A percentile compares a stretch with the other conserved stretches of the same genome.
phyloP scores from a whole-genome alignment of 2,797 vertebrate species.

The Gymnothorax reevesii region DNA sequence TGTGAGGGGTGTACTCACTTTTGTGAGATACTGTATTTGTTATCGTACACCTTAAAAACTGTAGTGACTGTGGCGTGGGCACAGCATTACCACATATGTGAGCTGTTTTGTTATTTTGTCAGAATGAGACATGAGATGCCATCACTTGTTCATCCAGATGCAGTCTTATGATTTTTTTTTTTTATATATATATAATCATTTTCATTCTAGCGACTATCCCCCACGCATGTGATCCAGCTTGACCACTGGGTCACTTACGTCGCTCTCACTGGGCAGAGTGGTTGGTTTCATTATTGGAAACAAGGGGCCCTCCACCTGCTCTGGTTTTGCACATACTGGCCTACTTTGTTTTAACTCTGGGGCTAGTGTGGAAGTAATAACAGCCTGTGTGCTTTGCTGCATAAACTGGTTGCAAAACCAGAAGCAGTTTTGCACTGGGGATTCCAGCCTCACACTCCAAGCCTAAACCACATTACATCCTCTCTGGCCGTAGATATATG shows the following conservation, averaged over 20 bases:
- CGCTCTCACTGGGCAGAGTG: not conserved
- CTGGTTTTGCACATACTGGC: not conserved
- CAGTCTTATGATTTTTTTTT: not conserved
- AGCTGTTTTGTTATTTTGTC: not conserved
- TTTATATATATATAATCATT: not conserved
- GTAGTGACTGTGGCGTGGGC: not conserved
- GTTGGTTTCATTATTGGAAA: not conserved
- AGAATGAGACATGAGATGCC: not conserved
- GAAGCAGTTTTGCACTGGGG: not conserved
- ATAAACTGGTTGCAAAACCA: not conserved
- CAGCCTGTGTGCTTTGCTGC: not conserved
- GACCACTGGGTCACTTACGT: not conserved
- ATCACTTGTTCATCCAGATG: not conserved
- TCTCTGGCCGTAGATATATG: not conserved
- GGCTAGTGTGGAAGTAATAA: not conserved
- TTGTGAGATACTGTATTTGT: too few relatives aligned
- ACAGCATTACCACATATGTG: not conserved
- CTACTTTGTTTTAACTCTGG: not conserved
- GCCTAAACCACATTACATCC: not conserved
- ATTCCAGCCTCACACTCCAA: not conserved
- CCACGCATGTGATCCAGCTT: not conserved
- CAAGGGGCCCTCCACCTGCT: not conserved
- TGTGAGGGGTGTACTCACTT: too few relatives aligned
- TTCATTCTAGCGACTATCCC: not conserved
- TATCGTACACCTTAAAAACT: too few relatives aligned